Evolutionary conservation across 2,113 vertebrate species (phyloP), one percentile per base, ranked within the genome.

Genomic region (Anser cygnoides): DNA sequence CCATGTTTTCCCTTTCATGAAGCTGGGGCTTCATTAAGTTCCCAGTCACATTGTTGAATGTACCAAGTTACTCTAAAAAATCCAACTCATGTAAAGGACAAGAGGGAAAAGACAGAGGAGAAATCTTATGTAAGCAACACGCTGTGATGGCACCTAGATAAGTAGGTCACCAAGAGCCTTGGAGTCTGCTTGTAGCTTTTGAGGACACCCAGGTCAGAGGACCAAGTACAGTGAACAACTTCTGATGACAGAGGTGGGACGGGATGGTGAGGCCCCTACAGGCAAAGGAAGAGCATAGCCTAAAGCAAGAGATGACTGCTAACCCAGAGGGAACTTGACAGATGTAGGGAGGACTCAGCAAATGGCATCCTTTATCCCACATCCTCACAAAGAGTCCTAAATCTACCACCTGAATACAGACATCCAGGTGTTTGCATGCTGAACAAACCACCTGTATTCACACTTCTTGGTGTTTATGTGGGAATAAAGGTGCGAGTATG

Each of bases 71-170:
- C 37, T 78, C 25, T 39, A 63, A 89, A 63, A 72, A 72, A 21
- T 68, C 14, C 31, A 63, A 37, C 5, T 19, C 17, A 3, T 13
- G 0, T 0, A 49, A 71, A 78, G 29, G 5, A 73, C 9, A 20
- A 46, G 13, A 46, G 25, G 9, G 37, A 84, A 92, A 84, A 89
- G 13, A 10, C 44, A 74, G 3, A 21, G 23, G 11, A 90, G 10
- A 72, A 81, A 54, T 37, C 5, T 16, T 58, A 3, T 3, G 17
- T 2, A 6, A 81, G 11, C 19, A 67, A 7, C 16, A 0, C 1
- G 0, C 35, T 43, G 14, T 68, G 37, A 63, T 71, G 46, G 8
- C 21, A 70, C 8, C 44, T 83, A 23, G 8, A 8, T n/a, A n/a
- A 84, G 46, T 20, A 67, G 18, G 13, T n/a, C 19, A 71, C 10